Evolutionary conservation across 2,113 vertebrate species (phyloP).

Genomic region (Dasyprocta punctata): DNA sequence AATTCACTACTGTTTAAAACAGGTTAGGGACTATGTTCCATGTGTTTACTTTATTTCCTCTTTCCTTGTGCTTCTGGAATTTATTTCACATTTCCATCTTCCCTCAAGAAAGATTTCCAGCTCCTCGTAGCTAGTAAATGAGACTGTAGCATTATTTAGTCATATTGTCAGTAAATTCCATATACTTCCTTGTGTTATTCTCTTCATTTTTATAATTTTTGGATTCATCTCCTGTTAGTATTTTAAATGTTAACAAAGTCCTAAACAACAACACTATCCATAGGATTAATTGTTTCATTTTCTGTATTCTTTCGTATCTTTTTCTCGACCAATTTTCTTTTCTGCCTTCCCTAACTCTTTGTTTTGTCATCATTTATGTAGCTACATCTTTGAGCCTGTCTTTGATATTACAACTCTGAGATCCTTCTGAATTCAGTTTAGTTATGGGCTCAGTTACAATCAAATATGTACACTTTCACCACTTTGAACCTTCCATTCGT

Average conservation of each 20-base stretch:
- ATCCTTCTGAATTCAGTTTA: neutral
- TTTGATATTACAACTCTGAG: neutral
- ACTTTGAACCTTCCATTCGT: neutral
- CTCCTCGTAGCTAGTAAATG: neutral
- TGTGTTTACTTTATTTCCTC: neutral
- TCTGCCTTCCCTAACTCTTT: neutral
- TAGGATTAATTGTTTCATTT: neutral
- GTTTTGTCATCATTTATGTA: neutral
- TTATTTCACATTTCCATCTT: neutral
- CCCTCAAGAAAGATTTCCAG: neutral
- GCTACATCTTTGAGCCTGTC: neutral
- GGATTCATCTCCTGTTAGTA: neutral
- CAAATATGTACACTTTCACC: neutral
- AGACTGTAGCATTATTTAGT: neutral
- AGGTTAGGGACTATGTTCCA: neutral
- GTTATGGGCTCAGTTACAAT: neutral
- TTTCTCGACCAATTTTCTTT: neutral
- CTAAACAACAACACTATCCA: neutral
- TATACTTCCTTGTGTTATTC: neutral
- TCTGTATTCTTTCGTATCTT: neutral
- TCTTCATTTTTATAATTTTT: neutral
- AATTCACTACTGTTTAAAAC: neutral
- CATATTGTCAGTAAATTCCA: neutral
- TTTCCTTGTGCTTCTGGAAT: neutral
- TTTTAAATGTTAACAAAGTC: neutral